A percentile compares a stretch with the other conserved stretches of the same genome.
Evolutionary conservation across 2,797 vertebrate genomes (phyloP).

Genomic region (Loriculus beryllinus): DNA sequence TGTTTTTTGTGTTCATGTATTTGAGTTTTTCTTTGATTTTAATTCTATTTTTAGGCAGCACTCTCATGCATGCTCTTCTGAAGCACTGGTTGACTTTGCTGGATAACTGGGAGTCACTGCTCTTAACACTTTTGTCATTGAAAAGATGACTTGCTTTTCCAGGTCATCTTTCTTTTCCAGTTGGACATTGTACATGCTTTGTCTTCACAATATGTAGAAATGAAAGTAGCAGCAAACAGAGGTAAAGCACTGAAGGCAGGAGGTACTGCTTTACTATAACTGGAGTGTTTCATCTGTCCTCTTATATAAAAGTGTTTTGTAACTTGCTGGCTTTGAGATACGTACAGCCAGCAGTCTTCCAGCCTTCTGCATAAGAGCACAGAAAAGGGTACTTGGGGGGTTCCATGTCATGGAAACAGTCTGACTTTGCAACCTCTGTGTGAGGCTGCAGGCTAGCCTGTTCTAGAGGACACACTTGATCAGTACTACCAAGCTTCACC

Average conservation of each 20-base stretch:
- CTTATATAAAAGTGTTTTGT: neutral
- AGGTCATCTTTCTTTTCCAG: neutral
- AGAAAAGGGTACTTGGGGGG: fast-evolving
- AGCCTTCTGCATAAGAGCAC: neutral
- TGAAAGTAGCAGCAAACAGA: neutral
- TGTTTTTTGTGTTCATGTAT: neutral
- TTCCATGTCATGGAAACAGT: fast-evolving
- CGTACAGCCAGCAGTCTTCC: neutral
- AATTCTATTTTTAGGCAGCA: neutral
- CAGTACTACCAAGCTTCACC: fast-evolving
- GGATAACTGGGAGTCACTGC: neutral
- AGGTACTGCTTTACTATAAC: neutral
- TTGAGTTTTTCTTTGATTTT: neutral
- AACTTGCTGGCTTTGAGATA: neutral
- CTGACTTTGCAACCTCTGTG: fast-evolving
- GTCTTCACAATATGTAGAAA: neutral
- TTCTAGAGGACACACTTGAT: neutral
- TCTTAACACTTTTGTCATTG: neutral
- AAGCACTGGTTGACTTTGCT: neutral
- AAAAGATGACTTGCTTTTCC: neutral
- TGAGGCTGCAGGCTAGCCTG: fast-evolving
- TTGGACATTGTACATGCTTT: neutral
- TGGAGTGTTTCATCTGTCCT: neutral
- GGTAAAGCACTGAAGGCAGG: neutral
- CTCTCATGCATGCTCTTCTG: neutral